These are phyloP conservation scores for Achlya flavicornis DNA, from an alignment of 2,888 invertebrate genomes.

Conservation along the genomic window DNA sequence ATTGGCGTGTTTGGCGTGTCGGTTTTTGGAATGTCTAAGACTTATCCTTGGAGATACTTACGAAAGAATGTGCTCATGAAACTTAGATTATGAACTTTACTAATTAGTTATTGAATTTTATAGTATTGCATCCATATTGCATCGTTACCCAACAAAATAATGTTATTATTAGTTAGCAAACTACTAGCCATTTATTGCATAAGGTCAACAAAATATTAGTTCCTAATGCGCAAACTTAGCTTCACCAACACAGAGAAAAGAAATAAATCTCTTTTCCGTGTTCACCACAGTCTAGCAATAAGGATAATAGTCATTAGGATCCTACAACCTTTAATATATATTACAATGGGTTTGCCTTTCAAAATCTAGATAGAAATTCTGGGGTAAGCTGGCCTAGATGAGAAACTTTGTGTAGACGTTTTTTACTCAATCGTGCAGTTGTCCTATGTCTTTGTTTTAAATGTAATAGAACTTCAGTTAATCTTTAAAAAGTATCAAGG, in stretches of 20 bases:
- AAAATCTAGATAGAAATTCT: too few relatives aligned
- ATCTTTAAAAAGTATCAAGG: neutral
- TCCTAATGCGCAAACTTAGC: too few relatives aligned
- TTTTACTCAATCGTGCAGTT: too few relatives aligned
- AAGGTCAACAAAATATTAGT: neutral
- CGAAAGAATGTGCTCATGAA: conserved; percentile 36
- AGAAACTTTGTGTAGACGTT: too few relatives aligned
- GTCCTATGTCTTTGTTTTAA: too few relatives aligned
- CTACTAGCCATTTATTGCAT: neutral
- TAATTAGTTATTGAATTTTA: neutral
- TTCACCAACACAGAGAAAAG: too few relatives aligned
- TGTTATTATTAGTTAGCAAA: neutral
- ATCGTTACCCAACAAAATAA: neutral
- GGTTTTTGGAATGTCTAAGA: conserved; percentile 31
- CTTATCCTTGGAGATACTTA: conserved; percentile 48
- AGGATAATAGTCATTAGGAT: too few relatives aligned
- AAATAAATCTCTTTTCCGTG: too few relatives aligned
- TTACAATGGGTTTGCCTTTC: too few relatives aligned
- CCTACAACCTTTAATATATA: too few relatives aligned
- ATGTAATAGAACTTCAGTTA: neutral
- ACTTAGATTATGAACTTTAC: conserved; percentile 17
- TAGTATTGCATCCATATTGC: neutral
- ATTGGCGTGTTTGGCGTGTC: conserved; percentile 25
- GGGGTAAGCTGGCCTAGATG: too few relatives aligned
- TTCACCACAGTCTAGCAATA: too few relatives aligned